Evolutionary conservation across 2,888 invertebrate species (phyloP).

Genomic region (Diarsia brunnea): DNA sequence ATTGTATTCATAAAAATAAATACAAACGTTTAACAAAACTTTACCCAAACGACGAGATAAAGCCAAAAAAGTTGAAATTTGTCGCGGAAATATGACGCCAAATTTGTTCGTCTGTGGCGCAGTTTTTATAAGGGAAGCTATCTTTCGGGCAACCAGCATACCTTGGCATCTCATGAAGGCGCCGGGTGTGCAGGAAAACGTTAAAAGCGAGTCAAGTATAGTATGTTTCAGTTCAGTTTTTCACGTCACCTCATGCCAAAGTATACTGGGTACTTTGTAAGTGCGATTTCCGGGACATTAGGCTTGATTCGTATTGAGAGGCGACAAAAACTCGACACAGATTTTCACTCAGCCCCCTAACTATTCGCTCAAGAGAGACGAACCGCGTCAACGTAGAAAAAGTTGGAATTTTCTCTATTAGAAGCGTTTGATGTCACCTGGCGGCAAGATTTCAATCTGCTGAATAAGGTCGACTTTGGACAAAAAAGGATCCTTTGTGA

Average conservation of each 20-base stretch:
- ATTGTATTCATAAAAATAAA: constrained; percentile 44
- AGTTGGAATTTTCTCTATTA: constrained; percentile 41
- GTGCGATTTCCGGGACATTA: constrained; percentile 75
- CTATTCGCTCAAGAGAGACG: constrained; percentile 56
- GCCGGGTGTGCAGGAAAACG: constrained; percentile 4
- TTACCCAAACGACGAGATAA: constrained; percentile 43
- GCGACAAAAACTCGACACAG: constrained; percentile 74
- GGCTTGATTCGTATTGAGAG: constrained; percentile 68
- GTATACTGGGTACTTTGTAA: constrained; percentile 51
- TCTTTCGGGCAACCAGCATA: constrained; percentile 40
- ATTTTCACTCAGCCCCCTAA: constrained; percentile 71
- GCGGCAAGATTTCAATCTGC: constrained; percentile 15
- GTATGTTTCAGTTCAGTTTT: constrained; percentile 11
- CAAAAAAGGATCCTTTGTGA: background rate
- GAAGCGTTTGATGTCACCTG: constrained; percentile 41
- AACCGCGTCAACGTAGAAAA: constrained; percentile 46
- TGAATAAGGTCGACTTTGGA: constrained; percentile 18
- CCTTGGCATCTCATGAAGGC: constrained; percentile 24
- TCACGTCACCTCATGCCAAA: constrained; percentile 18
- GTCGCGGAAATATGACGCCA: constrained; percentile 63
- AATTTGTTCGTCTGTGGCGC: constrained; percentile 67
- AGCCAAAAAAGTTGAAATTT: constrained; percentile 46
- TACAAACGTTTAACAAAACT: constrained; percentile 37
- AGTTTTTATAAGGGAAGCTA: constrained; percentile 68
- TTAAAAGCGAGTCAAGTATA: constrained; percentile 2